Base-by-base conservation (phyloP, 2,888 invertebrate genomes). In the Zhuqinia jingwanae region DNA sequence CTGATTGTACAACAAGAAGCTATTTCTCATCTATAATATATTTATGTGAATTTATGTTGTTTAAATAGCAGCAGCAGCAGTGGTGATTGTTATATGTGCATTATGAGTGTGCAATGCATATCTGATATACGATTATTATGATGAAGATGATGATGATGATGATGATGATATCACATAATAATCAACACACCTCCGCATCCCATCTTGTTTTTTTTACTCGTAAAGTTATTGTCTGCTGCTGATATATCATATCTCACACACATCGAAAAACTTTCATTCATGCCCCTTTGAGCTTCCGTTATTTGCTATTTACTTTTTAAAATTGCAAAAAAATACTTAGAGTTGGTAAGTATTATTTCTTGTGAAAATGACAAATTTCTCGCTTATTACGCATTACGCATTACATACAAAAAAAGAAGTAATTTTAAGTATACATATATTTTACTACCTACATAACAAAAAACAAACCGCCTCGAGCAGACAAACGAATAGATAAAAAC, bases 181-280 rank as follows among this genome's bases (percentile, higher is more conserved):
- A 56, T 56, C n/a, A 27, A 60, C 27, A 60, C 60, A 60, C 60
- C 60, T 60, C 15, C 8, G 5, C 36, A 6, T 15, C 8, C 36
- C 36, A 6, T 27, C 60, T 25, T 25, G 20, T 56, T 17, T 56
- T 56, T 2, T 11, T 60, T 11, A n/a, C n/a, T n/a, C n/a, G 15
- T 50, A 13, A 50, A 50, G 50, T 50, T 50, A 15, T 50, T 50
- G 50, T 50, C 56, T 56, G n/a, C n/a, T n/a, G n/a, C n/a, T n/a
- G 11, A 60, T 17, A 22, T 68, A 42, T 68, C 20, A 11, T 42
- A 42, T 42, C 17, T n/a, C 68, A 20, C 68, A 50, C n/a, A 50
- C 27, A 56, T 60, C 73, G 42, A 36, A 47, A 73, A 81, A 81
- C 81, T 70, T 81, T 81, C 81, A 81, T 73, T 73, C 80, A 42